Conservation (phyloP, 2,888 invertebrate species). For the Gerris lacustris region DNA sequence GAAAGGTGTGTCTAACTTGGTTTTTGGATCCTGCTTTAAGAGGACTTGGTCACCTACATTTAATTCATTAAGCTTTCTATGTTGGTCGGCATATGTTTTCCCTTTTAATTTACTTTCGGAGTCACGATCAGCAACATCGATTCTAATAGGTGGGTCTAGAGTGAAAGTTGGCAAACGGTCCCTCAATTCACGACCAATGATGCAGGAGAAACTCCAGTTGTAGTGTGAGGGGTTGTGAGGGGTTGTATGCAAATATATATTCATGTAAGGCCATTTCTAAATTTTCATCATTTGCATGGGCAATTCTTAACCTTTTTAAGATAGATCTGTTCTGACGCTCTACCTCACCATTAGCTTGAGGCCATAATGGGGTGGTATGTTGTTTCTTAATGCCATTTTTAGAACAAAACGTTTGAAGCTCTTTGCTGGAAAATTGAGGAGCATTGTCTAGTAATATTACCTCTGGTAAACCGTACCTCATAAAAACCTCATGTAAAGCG, state of each 20-base stretch:
- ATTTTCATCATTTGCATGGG: conserved; percentile 6
- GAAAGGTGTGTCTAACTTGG: not conserved
- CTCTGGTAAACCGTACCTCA: conserved; percentile 11
- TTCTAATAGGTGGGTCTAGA: not conserved
- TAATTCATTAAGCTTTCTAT: not conserved
- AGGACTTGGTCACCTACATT: not conserved
- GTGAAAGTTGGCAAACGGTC: not conserved
- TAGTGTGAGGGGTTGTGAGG: conserved; percentile 4
- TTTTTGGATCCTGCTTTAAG: not conserved
- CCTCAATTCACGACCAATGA: conserved; percentile 7
- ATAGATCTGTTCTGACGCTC: conserved; percentile 13
- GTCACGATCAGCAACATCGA: not conserved
- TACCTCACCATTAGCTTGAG: conserved; percentile 13
- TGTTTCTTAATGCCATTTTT: not conserved
- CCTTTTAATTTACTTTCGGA: not conserved
- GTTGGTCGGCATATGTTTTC: not conserved
- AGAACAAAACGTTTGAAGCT: conserved; percentile 1
- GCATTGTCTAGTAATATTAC: conserved; percentile 13
- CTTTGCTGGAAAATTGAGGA: not conserved
- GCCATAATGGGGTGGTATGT: conserved; percentile 3
- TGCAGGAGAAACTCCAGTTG: conserved; percentile 14
- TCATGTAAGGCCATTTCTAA: conserved; percentile 15
- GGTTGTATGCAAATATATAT: conserved; percentile 13
- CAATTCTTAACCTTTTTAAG: conserved; percentile 10
- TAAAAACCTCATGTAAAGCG: not conserved